Evolutionary conservation across 2,113 vertebrate genomes (phyloP), one percentile per base, ranked within the genome.

Genomic region (Bubo scandiacus): DNA sequence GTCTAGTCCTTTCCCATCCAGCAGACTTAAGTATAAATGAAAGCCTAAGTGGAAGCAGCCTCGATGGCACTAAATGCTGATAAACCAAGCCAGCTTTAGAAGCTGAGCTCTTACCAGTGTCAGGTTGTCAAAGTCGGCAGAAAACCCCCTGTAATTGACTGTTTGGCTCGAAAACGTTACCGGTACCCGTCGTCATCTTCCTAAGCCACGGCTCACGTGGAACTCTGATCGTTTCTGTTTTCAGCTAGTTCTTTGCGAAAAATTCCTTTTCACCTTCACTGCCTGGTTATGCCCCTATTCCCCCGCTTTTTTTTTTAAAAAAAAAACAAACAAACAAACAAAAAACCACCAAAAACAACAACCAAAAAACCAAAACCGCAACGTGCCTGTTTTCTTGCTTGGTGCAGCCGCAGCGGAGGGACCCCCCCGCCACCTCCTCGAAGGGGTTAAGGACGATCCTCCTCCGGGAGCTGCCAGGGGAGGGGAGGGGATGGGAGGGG

Each of bases 401-500:
- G 72, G 25, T 83, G 11, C 47, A 22, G 54, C 27, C 10, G 6
- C 66, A 30, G 81, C 45, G 19, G 23, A 79, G 68, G 45, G 61
- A 18, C 7, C 7, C n/a, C 22, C 49, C 36, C 38, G 18, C 32
- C 43, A 27, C 21, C 30, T 58, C 83, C 94, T 19, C 11, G 40
- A 79, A 89, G 72, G 97, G 97, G 98, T 98, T 98, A 98, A 98
- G 95, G 96, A 94, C 85, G 84, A 91, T 97, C 91, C 96, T 90
- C 94, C 72, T 95, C 88, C 45, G 18, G 45, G 45, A 16, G 43
- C 43, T 43, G 42, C 42, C 42, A 43, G 42, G 15, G 42, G 42
- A 43, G 42, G 43, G 43, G 43, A 20, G 19, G 19, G 45, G 45
- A 20, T 9, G 45, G 45, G 45, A 20, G 19, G 45, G 45, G 45